A percentile compares a stretch with the other conserved stretches of the same genome.
These are phyloP conservation scores for Python bivittatus DNA, from an alignment of 2,113 vertebrate species.

Conservation along the genomic window DNA sequence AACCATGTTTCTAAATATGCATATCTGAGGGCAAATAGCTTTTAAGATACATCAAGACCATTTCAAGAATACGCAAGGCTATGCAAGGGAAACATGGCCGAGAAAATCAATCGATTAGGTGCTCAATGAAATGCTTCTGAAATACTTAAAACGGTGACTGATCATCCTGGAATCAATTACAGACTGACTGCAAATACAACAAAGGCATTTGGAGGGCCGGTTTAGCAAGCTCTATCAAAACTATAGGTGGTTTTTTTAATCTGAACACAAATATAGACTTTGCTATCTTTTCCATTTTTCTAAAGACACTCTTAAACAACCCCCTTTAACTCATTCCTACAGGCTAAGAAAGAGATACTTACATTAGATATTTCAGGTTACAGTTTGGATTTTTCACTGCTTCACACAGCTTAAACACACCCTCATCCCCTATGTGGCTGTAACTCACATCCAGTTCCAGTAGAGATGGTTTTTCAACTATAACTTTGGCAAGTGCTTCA, in stretches of 20 bases:
- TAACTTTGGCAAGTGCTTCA: conserved; percentile 49
- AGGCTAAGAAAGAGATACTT: conserved; percentile 33
- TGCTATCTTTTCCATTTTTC: not conserved
- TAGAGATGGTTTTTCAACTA: conserved; percentile 64
- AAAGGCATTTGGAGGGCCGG: not conserved
- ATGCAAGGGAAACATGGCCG: not conserved
- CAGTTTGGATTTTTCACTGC: conserved; percentile 67
- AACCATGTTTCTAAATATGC: not conserved
- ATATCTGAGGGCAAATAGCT: not conserved
- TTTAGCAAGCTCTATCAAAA: not conserved
- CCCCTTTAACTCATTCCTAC: not conserved
- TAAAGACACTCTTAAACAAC: not conserved
- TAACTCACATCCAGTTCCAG: conserved; percentile 68
- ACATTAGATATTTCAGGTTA: conserved; percentile 68
- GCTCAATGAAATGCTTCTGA: not conserved
- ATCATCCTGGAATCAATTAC: not conserved
- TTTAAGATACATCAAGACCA: not conserved
- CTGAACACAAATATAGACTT: not conserved
- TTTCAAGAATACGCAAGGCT: not conserved
- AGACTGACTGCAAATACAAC: not conserved
- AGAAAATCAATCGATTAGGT: not conserved
- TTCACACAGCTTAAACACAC: conserved; percentile 69
- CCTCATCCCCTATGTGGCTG: conserved; percentile 65
- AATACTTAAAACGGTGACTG: not conserved
- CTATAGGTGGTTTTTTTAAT: not conserved